These are phyloP conservation scores for Panopea generosa DNA, from an alignment of 2,888 invertebrate species.

Conservation along the genomic window DNA sequence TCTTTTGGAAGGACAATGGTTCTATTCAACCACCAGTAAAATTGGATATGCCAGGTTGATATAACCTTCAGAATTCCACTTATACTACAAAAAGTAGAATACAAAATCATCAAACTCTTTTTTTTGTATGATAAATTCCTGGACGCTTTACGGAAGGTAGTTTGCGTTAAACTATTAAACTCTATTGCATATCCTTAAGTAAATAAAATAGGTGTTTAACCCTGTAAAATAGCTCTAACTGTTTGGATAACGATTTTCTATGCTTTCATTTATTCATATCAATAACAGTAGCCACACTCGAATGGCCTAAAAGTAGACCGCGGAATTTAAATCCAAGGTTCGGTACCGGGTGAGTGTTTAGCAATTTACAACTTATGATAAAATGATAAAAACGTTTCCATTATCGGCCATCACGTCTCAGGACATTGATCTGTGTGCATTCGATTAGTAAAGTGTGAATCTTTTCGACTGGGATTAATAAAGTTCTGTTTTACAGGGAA, in stretches of 20 bases:
- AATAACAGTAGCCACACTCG: not conserved
- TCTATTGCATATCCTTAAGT: conserved; percentile 30
- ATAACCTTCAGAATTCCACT: too few relatives aligned
- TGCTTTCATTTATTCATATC: not conserved
- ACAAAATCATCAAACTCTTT: too few relatives aligned
- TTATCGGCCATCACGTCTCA: not conserved
- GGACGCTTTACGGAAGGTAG: too few relatives aligned
- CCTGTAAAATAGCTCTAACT: conserved; percentile 22
- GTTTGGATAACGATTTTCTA: conserved; percentile 1
- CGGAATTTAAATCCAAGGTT: not conserved
- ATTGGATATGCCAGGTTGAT: too few relatives aligned
- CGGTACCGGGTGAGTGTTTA: not conserved
- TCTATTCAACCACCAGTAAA: too few relatives aligned
- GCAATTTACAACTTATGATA: conserved; percentile 2
- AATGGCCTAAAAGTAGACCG: not conserved
- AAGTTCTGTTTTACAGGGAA: too few relatives aligned
- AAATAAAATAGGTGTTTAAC: conserved; percentile 42
- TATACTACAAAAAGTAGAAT: too few relatives aligned
- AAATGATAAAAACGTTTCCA: not conserved
- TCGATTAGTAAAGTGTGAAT: too few relatives aligned
- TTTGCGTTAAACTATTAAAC: conserved; percentile 12
- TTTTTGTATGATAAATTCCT: too few relatives aligned
- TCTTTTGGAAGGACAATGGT: too few relatives aligned
- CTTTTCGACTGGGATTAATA: too few relatives aligned
- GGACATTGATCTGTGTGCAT: too few relatives aligned